phyloP scores from a whole-genome alignment of 2,113 vertebrate genomes.

The Centropus unirufus region DNA sequence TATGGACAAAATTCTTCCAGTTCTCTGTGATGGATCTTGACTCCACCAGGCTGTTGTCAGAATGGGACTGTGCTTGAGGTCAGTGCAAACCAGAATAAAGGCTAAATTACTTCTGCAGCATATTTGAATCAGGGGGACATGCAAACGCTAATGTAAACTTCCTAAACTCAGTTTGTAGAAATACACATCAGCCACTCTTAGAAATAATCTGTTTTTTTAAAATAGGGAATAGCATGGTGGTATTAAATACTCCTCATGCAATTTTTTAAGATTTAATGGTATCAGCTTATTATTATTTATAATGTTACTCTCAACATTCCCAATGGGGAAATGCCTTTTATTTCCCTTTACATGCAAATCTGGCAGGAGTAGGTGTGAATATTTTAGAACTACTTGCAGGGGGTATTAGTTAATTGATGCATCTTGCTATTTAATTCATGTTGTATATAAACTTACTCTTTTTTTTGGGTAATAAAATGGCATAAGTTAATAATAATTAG shows the following conservation, averaged over 20 bases:
- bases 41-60: background rate
- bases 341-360: background rate
- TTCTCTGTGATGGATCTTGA: background rate
- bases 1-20: background rate
- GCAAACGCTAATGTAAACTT: background rate
- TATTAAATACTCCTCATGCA: background rate
- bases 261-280: background rate
- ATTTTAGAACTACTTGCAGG: constrained; percentile 1
- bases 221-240: background rate
- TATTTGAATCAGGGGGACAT: background rate
- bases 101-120: background rate
- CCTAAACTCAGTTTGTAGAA: background rate
- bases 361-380: background rate
- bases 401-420: background rate
- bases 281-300: background rate
- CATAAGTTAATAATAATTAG: background rate
- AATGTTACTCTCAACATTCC: background rate
- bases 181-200: background rate
- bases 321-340: background rate
- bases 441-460: background rate
- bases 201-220: background rate
- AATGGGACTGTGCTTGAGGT: background rate
- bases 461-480: background rate
- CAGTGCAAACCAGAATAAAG: background rate
- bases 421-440: background rate